These are phyloP conservation scores for Amblyjoppa proteus DNA, from an alignment of 2,888 invertebrate species.

Conservation along the genomic window DNA sequence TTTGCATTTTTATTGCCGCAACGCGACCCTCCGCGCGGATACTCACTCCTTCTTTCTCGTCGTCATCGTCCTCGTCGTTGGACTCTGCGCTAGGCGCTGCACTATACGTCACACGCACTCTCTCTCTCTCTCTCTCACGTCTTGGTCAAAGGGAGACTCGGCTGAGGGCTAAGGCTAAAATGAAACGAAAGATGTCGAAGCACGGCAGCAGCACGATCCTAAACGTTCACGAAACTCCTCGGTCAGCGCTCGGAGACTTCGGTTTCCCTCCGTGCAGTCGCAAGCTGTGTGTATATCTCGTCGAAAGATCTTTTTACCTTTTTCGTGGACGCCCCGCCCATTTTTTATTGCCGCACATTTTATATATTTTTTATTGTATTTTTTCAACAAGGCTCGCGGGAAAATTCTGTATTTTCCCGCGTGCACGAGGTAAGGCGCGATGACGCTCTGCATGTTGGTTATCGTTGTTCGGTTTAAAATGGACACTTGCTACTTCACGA, in stretches of 20 bases:
- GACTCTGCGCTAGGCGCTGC: slow-evolving; percentile 17
- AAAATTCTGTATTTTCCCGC: not conserved
- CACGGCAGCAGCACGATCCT: slow-evolving; percentile 61
- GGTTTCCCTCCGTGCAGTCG: not conserved
- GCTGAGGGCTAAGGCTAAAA: slow-evolving; percentile 30
- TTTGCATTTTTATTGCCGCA: slow-evolving; percentile 81
- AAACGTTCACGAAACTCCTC: slow-evolving; percentile 52
- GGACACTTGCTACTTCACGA: not conserved
- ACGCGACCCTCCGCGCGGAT: slow-evolving; percentile 70
- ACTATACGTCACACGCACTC: slow-evolving; percentile 41
- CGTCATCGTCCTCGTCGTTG: slow-evolving; percentile 18
- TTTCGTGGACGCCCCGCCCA: slow-evolving; percentile 13
- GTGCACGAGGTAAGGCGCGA: not conserved
- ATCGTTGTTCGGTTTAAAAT: not conserved
- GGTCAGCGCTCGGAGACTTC: slow-evolving; percentile 6
- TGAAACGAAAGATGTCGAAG: slow-evolving; percentile 48
- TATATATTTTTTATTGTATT: slow-evolving; percentile 4
- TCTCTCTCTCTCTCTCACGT: slow-evolving; percentile 23
- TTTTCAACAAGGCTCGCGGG: not conserved
- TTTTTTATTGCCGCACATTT: slow-evolving; percentile 47
- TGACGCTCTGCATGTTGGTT: not conserved
- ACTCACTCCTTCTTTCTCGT: slow-evolving; percentile 16
- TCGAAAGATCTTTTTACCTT: slow-evolving; percentile 18
- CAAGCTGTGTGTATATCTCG: slow-evolving; percentile 22
- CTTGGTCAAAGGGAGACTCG: not conserved